Conservation (phyloP, 2,797 vertebrate species). For the Mus minutoides region DNA sequence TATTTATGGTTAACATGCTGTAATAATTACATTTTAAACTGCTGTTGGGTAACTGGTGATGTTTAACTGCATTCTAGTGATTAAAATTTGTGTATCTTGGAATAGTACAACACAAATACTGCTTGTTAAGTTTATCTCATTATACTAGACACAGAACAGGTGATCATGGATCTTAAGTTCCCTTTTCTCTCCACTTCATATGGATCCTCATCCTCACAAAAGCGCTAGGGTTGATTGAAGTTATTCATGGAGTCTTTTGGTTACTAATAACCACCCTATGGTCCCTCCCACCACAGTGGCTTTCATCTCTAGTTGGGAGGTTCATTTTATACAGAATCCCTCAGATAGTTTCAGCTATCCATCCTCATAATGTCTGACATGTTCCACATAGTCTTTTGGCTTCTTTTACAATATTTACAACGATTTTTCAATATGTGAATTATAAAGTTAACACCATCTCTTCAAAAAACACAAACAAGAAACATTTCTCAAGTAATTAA, state of each 20-base stretch:
- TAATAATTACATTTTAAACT: slow-evolving; percentile 17
- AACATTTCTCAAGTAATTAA: background rate
- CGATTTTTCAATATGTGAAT: slow-evolving; percentile 5
- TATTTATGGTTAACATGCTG: background rate
- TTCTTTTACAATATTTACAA: background rate
- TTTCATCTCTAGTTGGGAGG: background rate
- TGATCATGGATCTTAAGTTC: slow-evolving; percentile 1
- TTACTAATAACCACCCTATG: background rate
- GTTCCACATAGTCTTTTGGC: background rate
- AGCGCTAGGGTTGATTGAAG: background rate
- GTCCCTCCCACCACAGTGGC: background rate
- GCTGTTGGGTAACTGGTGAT: background rate
- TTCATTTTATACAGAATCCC: background rate
- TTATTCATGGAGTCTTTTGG: slow-evolving; percentile 7
- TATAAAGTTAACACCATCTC: slow-evolving; percentile 26
- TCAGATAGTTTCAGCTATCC: slow-evolving; percentile 22
- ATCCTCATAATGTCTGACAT: slow-evolving; percentile 16
- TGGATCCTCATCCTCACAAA: background rate
- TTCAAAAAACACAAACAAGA: background rate
- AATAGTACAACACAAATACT: background rate
- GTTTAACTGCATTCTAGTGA: background rate
- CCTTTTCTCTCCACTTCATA: slow-evolving; percentile 12
- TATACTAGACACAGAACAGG: background rate
- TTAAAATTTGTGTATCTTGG: background rate
- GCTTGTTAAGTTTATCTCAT: background rate